Base-by-base conservation (phyloP, 2,888 invertebrate genomes). In the Drosophila flavopinicola region DNA sequence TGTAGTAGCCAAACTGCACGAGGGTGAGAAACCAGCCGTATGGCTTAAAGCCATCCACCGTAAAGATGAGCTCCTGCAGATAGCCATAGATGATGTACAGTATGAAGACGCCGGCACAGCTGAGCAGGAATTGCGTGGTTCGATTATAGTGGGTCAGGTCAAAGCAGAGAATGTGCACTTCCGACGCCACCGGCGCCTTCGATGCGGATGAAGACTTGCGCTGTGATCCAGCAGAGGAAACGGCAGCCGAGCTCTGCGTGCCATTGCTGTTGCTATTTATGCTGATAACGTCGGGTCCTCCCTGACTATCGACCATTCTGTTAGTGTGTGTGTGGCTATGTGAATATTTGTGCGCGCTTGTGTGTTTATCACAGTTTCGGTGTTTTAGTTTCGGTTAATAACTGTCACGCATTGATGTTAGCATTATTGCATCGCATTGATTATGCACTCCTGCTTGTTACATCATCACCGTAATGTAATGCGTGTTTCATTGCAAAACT, bases 11-110 rank as follows among this genome's bases (percentile, higher is more conserved):
- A 92, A 99, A 99, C 91, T 99, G 98, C 11, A 98, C 93, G 57
- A 98, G 92, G 1, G 99, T 99, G 66, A 99, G 93, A 90, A 96
- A 98, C 95, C 98, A 95, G 39, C 98, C 98, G 87, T 95, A 96
- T 0, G 96, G 95, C 85, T 96, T 95, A 79, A 98, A 96, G 37
- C 97, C 97, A 17, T 96, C 95, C n/a, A 96, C 93, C 0, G 96
- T 95, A 90, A 98, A 99, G 88, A 99, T 96, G 38, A 98, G 91
- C 91, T 99, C 99, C 93, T 96, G 94, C 88, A 96, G 93, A 91
- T 97, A 98, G 49, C 98, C 98, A 92, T 98, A 98, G 0, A 97
- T 92, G 60, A 98, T 91, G 91, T 96, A 99, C 88, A 97, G 96
- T 67, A 95, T 90, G 91, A 98, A 98, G 6, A 98, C 96, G 52